Conservation (phyloP, 2,113 vertebrate species). For the Eulacestoma nigropectus region DNA sequence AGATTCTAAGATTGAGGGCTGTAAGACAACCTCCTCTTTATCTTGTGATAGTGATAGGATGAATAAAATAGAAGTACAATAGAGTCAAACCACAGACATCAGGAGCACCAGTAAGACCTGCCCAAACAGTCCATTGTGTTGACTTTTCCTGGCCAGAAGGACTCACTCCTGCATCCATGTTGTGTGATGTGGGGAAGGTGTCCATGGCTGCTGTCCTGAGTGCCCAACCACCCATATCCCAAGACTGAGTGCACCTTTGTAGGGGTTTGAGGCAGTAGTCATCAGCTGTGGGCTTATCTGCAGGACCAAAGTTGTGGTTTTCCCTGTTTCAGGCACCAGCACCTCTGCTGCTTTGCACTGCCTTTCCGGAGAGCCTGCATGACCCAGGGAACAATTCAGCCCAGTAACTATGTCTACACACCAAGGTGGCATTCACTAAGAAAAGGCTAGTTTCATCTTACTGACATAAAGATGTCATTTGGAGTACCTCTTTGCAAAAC, state of each 20-base stretch:
- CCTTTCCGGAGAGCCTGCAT: not conserved
- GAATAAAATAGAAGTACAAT: not conserved
- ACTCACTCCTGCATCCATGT: not conserved
- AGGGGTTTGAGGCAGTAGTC: not conserved
- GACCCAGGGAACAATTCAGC: not conserved
- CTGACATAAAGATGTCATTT: not conserved
- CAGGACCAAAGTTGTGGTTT: not conserved
- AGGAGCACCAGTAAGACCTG: not conserved
- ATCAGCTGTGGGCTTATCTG: not conserved
- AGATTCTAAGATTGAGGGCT: not conserved
- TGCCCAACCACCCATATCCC: not conserved
- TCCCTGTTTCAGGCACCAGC: not conserved
- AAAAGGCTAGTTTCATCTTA: not conserved
- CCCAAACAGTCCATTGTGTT: not conserved
- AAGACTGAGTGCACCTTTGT: not conserved
- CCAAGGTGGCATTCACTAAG: not conserved
- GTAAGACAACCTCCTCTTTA: not conserved
- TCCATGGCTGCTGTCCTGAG: not conserved
- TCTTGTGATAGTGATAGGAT: not conserved
- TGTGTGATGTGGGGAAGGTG: not conserved
- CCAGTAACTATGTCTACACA: not conserved
- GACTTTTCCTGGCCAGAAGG: not conserved
- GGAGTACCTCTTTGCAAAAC: not conserved
- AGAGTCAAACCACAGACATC: not conserved
- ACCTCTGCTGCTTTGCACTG: not conserved